Percentiles rank a stretch among this genome's conserved stretches.
Conservation (phyloP, 1,140 invertebrate genomes). For the Glossosoma conforme region DNA sequence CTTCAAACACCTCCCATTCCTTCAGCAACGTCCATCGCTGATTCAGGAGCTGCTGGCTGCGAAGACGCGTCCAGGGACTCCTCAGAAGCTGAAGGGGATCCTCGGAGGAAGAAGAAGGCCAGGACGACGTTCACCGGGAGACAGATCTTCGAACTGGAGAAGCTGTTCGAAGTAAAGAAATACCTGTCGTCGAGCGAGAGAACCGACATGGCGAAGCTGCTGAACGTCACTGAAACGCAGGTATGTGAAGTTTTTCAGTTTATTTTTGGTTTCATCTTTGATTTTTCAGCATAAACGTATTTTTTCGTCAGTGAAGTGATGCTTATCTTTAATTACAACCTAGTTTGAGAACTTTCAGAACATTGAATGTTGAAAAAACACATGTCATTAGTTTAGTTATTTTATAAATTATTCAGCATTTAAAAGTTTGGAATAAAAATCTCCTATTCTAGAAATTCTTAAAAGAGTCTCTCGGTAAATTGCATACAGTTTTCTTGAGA, state of each 20-base stretch:
- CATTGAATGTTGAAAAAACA: too few relatives aligned
- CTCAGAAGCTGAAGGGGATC: conserved; percentile 57
- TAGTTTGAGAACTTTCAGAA: too few relatives aligned
- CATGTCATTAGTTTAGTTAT: too few relatives aligned
- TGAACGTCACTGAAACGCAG: conserved; percentile 95
- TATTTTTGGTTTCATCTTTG: too few relatives aligned
- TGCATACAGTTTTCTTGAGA: too few relatives aligned
- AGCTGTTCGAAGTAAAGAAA: conserved; percentile 93
- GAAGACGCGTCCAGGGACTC: conserved; percentile 66
- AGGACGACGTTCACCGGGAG: conserved; percentile 91
- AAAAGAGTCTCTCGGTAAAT: too few relatives aligned
- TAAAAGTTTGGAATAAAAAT: too few relatives aligned
- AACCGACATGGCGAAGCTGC: conserved; percentile 86
- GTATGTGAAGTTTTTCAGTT: conserved; percentile 54
- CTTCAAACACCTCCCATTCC: background rate
- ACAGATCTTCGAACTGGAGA: conserved; percentile 94
- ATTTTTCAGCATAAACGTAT: too few relatives aligned
- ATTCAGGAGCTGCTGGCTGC: conserved; percentile 67
- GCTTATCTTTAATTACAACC: too few relatives aligned
- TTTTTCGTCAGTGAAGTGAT: too few relatives aligned
- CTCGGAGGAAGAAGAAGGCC: conserved; percentile 86
- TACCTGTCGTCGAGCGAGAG: conserved; percentile 93
- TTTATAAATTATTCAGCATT: too few relatives aligned
- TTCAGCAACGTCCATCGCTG: conserved; percentile 43
- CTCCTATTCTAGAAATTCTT: too few relatives aligned